Evolutionary conservation across 1,140 invertebrate species (phyloP).

Genomic region (Muscidifurax raptorellus): DNA sequence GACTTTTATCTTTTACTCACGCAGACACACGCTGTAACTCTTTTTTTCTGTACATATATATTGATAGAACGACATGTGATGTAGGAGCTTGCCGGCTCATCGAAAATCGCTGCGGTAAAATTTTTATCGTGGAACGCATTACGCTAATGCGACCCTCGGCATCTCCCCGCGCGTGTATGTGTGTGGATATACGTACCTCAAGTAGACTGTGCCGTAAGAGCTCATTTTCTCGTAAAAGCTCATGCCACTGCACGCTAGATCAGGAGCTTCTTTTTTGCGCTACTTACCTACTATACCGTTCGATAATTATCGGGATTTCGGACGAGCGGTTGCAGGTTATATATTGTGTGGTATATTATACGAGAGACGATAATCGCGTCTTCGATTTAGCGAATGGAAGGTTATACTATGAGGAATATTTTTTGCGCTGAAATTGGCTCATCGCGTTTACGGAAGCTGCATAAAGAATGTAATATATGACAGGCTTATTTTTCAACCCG

Average conservation of each 20-base stretch:
- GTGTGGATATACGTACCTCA: background rate
- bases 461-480: too few species aligned
- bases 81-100: background rate
- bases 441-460: too few species aligned
- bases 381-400: background rate
- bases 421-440: background rate
- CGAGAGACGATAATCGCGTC: background rate
- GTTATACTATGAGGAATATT: background rate
- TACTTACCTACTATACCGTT: background rate
- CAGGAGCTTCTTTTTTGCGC: background rate
- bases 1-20: background rate
- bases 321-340: background rate
- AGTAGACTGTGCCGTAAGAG: background rate
- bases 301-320: conserved; percentile 13
- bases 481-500: too few species aligned
- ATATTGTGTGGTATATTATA: background rate
- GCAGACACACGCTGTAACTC: background rate
- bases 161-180: background rate
- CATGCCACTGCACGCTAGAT: background rate
- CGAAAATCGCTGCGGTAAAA: background rate
- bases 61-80: too few species aligned
- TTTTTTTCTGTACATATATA: background rate
- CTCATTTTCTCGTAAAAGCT: conserved; percentile 22
- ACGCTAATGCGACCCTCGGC: conserved; percentile 2
- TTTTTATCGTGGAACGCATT: conserved; percentile 4